A percentile compares a stretch with the other conserved stretches of the same genome.
These are phyloP conservation scores for Tachuris rubrigastra DNA, from an alignment of 2,113 vertebrate genomes.

Conservation along the genomic window DNA sequence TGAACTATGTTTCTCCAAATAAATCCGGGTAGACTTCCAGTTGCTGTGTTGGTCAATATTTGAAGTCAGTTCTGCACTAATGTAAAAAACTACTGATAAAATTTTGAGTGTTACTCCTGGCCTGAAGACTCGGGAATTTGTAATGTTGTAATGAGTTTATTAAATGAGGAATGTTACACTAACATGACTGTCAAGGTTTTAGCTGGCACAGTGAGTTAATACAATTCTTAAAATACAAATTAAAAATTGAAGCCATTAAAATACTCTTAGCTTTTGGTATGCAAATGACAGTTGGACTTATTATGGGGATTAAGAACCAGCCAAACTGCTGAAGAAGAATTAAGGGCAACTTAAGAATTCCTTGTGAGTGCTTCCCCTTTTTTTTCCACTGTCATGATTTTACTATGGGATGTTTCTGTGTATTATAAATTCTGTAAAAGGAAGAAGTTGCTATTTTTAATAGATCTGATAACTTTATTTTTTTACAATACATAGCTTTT, in stretches of 20 bases:
- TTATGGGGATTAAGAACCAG: conserved; percentile 55
- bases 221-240: conserved; percentile 16
- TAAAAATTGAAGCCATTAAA: conserved; percentile 31
- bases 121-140: conserved; percentile 31
- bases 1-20: conserved; percentile 50
- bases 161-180: conserved; percentile 32
- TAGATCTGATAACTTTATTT: conserved; percentile 74
- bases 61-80: conserved; percentile 62
- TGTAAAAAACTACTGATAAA: conserved; percentile 55
- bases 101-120: conserved; percentile 32
- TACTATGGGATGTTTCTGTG: conserved; percentile 56
- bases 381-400: conserved; percentile 31
- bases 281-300: conserved; percentile 55
- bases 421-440: conserved; percentile 66
- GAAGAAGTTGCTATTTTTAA: conserved; percentile 71
- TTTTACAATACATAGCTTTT: conserved; percentile 72
- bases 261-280: conserved; percentile 35
- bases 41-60: conserved; percentile 58
- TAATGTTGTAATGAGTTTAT: conserved; percentile 43
- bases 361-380: conserved; percentile 4
- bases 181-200: conserved; percentile 33
- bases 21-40: conserved; percentile 58
- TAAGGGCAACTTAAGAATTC: conserved; percentile 38
- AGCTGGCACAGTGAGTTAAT: conserved; percentile 32
- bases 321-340: conserved; percentile 53